Percentiles rank a stretch among this genome's conserved stretches.
These are phyloP conservation scores for Pseudopodoces humilis DNA, from an alignment of 2,113 vertebrate species.

Conservation along the genomic window DNA sequence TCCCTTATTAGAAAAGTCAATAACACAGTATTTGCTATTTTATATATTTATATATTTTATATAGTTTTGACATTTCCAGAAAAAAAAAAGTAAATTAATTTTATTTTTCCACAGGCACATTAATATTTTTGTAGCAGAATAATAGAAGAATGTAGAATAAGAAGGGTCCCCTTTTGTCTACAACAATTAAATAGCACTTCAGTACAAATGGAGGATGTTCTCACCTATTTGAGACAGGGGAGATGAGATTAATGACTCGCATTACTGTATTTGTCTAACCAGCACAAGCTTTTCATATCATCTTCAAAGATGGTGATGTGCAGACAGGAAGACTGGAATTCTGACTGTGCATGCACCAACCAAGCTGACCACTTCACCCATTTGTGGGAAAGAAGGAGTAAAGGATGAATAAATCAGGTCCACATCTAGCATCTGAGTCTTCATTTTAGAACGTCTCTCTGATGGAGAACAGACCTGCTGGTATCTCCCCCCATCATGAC, in stretches of 20 bases:
- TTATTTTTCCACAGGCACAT: not conserved
- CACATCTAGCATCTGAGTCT: not conserved
- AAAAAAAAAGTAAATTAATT: not conserved
- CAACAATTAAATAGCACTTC: not conserved
- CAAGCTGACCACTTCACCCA: not conserved
- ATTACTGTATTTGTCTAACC: not conserved
- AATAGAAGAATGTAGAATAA: not conserved
- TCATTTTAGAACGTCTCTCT: not conserved
- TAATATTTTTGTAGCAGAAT: not conserved
- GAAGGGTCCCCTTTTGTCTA: not conserved
- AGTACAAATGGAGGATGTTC: not conserved
- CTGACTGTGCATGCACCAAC: not conserved
- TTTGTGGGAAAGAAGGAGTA: not conserved
- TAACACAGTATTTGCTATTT: not conserved
- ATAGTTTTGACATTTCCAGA: not conserved
- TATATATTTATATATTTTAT: too few relatives aligned
- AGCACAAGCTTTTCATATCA: not conserved
- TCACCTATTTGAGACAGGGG: not conserved
- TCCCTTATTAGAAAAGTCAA: not conserved
- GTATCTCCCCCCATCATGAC: not conserved
- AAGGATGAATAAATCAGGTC: not conserved
- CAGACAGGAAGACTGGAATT: not conserved
- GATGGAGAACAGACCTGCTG: not conserved
- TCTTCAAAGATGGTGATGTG: not conserved
- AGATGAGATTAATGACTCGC: not conserved